phyloP scores from a whole-genome alignment of 1,140 invertebrate species.

The Goniozus legneri region DNA sequence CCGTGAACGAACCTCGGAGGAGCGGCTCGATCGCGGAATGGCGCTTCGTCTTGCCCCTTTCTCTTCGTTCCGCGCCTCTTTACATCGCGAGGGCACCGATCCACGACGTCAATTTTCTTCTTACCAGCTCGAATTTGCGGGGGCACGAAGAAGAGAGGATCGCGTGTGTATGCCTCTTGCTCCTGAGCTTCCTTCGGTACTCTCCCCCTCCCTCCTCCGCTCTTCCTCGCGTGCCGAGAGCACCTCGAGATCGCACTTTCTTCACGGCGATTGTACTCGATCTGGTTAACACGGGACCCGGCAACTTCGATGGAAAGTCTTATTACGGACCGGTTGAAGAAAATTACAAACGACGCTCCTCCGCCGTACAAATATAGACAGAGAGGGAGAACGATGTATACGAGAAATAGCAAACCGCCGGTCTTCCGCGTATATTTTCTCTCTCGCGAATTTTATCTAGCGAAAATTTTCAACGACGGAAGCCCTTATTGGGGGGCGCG shows the following conservation, averaged over 20 bases:
- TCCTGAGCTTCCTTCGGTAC: too few species aligned
- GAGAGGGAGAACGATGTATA: too few species aligned
- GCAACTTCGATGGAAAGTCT: constrained; percentile 22
- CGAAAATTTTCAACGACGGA: too few species aligned
- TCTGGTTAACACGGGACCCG: constrained; percentile 30
- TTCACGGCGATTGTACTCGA: constrained; percentile 22
- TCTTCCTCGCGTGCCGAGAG: too few species aligned
- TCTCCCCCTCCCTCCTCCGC: too few species aligned
- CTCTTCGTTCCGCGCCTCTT: background rate
- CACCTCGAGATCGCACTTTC: constrained; percentile 18
- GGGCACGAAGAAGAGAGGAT: constrained; percentile 18
- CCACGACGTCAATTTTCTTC: constrained; percentile 29
- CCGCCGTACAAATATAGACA: too few species aligned
- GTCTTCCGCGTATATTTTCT: too few species aligned
- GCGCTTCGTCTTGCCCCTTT: background rate
- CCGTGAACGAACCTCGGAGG: background rate
- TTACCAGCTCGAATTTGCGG: constrained; percentile 26
- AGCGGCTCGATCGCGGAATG: background rate
- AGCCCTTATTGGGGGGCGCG: too few species aligned
- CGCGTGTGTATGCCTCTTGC: constrained; percentile 23
- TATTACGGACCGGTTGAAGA: constrained; percentile 18
- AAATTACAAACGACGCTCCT: constrained; percentile 21
- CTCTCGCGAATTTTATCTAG: too few species aligned
- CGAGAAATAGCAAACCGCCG: too few species aligned
- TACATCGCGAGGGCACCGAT: too few species aligned